Percentiles rank a stretch among this genome's conserved stretches.
Evolutionary conservation across 2,113 vertebrate species (phyloP).

Genomic region (Heliornis fulica): DNA sequence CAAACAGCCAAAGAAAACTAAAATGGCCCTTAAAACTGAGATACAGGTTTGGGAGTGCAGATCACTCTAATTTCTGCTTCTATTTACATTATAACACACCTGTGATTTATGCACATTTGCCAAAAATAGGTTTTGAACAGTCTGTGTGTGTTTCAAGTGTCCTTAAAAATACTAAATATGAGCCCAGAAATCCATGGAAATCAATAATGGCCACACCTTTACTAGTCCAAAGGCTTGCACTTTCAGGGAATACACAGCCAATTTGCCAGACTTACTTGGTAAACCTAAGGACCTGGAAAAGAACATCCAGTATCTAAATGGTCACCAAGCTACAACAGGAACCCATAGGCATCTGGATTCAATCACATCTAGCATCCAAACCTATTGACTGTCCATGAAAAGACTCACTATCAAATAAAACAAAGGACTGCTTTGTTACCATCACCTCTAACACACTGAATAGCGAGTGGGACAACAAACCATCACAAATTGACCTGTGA

Average conservation of each 20-base stretch:
- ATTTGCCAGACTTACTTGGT: neutral
- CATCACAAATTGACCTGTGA: neutral
- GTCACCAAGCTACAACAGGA: neutral
- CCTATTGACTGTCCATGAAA: neutral
- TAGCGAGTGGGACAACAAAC: neutral
- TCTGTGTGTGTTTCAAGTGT: neutral
- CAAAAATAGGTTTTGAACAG: neutral
- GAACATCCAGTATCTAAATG: neutral
- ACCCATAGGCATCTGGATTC: neutral
- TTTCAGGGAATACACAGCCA: neutral
- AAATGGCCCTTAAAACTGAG: neutral
- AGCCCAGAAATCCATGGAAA: neutral
- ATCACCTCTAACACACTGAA: neutral
- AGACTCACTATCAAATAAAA: neutral
- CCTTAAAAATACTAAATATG: neutral
- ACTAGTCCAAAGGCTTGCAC: neutral
- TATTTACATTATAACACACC: neutral
- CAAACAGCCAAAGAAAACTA: neutral
- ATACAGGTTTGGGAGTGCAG: neutral
- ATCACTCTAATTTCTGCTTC: neutral
- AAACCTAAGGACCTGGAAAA: neutral
- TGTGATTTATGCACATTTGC: neutral
- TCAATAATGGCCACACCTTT: neutral
- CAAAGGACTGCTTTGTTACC: neutral
- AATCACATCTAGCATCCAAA: neutral